Evolutionary conservation across 2,113 vertebrate genomes (phyloP).

Genomic region (Desmodus rotundus): DNA sequence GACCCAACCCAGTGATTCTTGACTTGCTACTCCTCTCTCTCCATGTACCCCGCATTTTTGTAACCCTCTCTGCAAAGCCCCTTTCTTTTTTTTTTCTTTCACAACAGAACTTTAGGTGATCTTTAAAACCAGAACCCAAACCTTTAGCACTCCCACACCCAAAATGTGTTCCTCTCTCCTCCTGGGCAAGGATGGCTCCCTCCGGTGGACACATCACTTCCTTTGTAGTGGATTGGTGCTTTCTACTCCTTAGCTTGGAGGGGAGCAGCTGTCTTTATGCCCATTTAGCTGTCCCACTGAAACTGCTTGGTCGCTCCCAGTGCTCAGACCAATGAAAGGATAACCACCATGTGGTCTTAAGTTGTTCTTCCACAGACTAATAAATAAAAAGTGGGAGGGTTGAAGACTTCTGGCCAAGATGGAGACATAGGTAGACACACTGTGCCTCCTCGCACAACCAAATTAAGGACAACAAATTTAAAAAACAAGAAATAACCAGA

Average conservation of each 20-base stretch:
- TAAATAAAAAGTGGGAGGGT: neutral
- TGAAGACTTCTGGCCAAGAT: too few relatives aligned
- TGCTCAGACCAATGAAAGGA: neutral
- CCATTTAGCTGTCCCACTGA: neutral
- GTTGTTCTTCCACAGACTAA: neutral
- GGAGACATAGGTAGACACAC: too few relatives aligned
- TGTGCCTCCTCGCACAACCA: too few relatives aligned
- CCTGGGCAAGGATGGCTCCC: neutral
- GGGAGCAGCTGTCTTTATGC: neutral
- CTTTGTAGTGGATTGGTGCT: neutral
- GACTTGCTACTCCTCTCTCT: neutral
- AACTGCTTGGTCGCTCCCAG: neutral
- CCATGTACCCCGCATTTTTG: too few relatives aligned
- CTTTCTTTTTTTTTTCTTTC: neutral
- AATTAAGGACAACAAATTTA: too few relatives aligned
- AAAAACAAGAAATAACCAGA: too few relatives aligned
- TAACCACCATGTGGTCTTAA: neutral
- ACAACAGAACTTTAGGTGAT: neutral
- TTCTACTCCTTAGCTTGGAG: neutral
- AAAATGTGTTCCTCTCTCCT: neutral
- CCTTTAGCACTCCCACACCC: neutral
- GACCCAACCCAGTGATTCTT: neutral
- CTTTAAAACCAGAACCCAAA: neutral
- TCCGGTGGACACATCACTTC: neutral
- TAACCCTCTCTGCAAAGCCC: neutral